Evolutionary conservation across 2,797 vertebrate species (phyloP).

Genomic region (Sylvia borin): DNA sequence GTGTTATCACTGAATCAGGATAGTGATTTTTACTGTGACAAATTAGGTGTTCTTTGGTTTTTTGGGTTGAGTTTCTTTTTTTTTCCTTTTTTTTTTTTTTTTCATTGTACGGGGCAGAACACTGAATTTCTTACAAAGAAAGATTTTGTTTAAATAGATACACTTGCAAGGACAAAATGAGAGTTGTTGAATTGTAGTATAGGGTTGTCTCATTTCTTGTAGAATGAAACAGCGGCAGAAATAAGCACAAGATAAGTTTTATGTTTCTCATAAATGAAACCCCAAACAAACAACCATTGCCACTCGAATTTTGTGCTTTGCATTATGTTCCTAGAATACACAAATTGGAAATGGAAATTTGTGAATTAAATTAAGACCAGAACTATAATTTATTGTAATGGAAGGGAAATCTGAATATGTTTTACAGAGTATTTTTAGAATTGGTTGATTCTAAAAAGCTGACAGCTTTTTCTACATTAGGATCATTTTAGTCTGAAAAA

Average conservation of each 20-base stretch:
- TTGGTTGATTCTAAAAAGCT: background rate
- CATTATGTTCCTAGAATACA: background rate
- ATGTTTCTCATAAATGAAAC: background rate
- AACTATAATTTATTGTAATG: background rate
- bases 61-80: background rate
- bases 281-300: background rate
- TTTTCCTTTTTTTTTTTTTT: background rate
- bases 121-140: background rate
- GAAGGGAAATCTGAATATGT: background rate
- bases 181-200: background rate
- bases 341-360: background rate
- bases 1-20: background rate
- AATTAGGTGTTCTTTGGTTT: background rate
- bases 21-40: background rate
- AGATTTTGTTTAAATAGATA: background rate
- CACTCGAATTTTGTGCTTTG: background rate
- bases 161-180: background rate
- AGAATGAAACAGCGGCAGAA: background rate
- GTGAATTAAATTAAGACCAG: background rate
- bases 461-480: background rate
- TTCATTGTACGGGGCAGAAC: background rate
- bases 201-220: background rate
- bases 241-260: background rate
- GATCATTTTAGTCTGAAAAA: background rate
- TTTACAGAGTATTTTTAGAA: conserved; percentile 10